Evolutionary conservation across 1,140 invertebrate species (phyloP), one percentile per base, ranked within the genome.

Genomic region (Drosophila pallidifrons): DNA sequence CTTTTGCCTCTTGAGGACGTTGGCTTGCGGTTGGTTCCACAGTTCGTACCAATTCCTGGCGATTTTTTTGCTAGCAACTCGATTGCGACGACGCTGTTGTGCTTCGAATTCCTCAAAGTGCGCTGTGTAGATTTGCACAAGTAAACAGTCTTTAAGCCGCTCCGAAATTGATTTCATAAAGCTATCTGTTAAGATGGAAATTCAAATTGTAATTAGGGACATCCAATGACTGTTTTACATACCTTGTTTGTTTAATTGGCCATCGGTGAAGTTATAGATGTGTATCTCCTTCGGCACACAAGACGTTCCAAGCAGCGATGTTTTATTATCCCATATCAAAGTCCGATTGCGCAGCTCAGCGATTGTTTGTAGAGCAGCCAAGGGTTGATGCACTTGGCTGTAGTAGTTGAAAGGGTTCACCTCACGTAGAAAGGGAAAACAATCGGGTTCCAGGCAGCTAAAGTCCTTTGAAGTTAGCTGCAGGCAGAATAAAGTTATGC

Each of bases 51-150:
- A 46, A 5, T 28, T 28, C 5, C 6, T 13, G 47, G 13, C 25
- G 38, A 55, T 7, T 15, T 11, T 6, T 1, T 52, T 46, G 3
- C n/a, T 1, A 3, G 32, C 1, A 1, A 38, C 3, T 7, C 35
- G 60, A 16, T 20, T 5, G 2, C n/a, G 20, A 1, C 82, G 82
- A 7, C 76, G 69, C 4, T 13, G 1, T 5, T 51, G 11, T 0
- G 68, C 54, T 1, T 6, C 1, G 0, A 5, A 5, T n/a, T 55
- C 49, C 59, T 83, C 81, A 6, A 15, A 15, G 5, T 68, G 52
- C 0, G 65, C 81, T 5, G 85, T 89, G 4, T 88, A 88, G 4
- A 78, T 20, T 3, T 89, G 85, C 0, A 89, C 13, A 1, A 79
- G 41, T 0, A 38, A 16, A 16, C 83, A 87, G 16, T 11, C 6